Base-by-base conservation (phyloP, 2,888 invertebrate species). In the Galerucella pusilla region DNA sequence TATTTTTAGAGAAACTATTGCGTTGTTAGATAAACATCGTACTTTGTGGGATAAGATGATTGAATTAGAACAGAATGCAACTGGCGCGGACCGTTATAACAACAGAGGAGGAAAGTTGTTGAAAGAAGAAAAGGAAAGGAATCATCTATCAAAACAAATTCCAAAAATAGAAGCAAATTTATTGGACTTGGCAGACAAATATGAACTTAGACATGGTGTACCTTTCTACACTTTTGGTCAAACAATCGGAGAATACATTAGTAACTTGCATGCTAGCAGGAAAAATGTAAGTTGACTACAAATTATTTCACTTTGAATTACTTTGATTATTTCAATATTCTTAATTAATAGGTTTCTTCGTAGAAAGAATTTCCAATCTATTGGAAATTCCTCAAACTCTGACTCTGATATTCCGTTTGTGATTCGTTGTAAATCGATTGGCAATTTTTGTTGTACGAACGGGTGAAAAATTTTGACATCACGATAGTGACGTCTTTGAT, bases 81-180 rank as follows among this genome's bases (percentile, higher is more conserved):
- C 91, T n/a, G 94, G 95, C 82, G 94, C 95, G 0, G 93, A 93
- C 79, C 91, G 97, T 0, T 96, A 93, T 84, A 93, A 95, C 81
- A 97, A 97, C 87, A 91, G 97, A 54, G 97, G 97, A 0, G 96
- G 97, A 0, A 94, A 95, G 79, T 88, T 97, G 7, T 88, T 97
- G 1, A 91, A 92, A 69, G 97, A 97, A 85, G 97, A 97, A 86
- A 95, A 93, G 81, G 95, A 96, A 83, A 88, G 97, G n/a, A 97
- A 95, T 85, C 89, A 91, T 10, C 90, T 96, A 11, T 90, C 91
- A 52, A 93, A 88, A 78, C 89, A 93, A 88, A 86, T 96, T 68
- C 95, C 95, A 0, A 92, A 93, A 87, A 91, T 95, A 59, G 94
- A 95, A 85, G 90, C 89, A 0, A 91, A 92, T 83, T 88, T 95